Evolutionary conservation across 2,113 vertebrate genomes (phyloP).

Genomic region (Melanotaenia duboulayi): DNA sequence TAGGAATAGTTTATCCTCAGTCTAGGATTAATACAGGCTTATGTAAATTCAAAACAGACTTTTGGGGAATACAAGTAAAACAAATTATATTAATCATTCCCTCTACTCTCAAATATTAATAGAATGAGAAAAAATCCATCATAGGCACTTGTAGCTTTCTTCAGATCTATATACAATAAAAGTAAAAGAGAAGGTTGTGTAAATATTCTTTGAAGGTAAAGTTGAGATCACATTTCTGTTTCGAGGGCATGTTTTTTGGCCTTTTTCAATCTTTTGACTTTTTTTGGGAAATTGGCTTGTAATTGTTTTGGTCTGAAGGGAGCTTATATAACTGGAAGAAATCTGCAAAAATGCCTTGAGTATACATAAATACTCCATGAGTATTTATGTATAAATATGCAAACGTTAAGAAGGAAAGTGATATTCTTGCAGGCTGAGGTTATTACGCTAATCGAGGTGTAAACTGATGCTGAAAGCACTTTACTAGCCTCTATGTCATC

Average conservation of each 20-base stretch:
- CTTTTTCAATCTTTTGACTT: neutral
- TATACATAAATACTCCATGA: neutral
- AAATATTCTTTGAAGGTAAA: neutral
- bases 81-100: neutral
- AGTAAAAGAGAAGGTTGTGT: neutral
- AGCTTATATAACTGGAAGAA: neutral
- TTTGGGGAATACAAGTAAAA: neutral
- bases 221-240: neutral
- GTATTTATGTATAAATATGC: neutral
- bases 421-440: neutral
- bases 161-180: neutral
- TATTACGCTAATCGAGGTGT: constrained; percentile 20
- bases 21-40: constrained; percentile 17
- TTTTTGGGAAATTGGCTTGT: neutral
- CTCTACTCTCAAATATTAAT: neutral
- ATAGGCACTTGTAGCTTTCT: neutral
- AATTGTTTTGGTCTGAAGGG: neutral
- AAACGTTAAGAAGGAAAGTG: neutral
- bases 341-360: too few relatives aligned
- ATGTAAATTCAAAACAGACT: constrained; percentile 14
- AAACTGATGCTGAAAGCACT: constrained; percentile 19
- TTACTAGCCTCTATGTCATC: neutral
- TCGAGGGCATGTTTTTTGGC: neutral
- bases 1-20: constrained; percentile 5
- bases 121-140: neutral